A percentile compares a stretch with the other conserved stretches of the same genome.
phyloP scores from a whole-genome alignment of 1,140 invertebrate genomes.

The Monochamus saltuarius region DNA sequence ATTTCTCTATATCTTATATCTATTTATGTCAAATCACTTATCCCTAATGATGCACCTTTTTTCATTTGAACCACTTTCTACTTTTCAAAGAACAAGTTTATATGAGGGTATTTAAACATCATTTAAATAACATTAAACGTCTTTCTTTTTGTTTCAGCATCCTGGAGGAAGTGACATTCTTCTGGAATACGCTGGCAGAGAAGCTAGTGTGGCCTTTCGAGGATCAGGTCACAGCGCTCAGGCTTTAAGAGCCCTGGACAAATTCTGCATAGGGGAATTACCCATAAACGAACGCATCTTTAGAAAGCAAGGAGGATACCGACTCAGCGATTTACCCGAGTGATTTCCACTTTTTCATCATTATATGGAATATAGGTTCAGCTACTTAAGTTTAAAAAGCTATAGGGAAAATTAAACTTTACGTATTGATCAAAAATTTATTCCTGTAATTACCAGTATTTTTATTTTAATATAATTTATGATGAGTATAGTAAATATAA shows the following conservation, averaged over 20 bases:
- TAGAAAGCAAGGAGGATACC: conserved; percentile 54
- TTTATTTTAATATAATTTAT: too few relatives aligned
- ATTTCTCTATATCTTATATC: too few relatives aligned
- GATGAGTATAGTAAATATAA: too few relatives aligned
- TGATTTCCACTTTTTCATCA: conserved; percentile 10
- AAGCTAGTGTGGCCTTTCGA: conserved; percentile 81
- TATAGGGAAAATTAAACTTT: not conserved
- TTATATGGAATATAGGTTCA: too few relatives aligned
- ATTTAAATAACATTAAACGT: too few relatives aligned
- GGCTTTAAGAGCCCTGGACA: conserved; percentile 61
- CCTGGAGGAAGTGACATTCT: conserved; percentile 84
- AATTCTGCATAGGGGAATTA: conserved; percentile 72
- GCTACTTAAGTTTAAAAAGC: not conserved
- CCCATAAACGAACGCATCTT: conserved; percentile 70
- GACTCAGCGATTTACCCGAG: conserved; percentile 45
- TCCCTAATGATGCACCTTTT: too few relatives aligned
- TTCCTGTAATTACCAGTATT: too few relatives aligned
- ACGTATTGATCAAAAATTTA: too few relatives aligned
- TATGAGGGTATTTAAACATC: too few relatives aligned
- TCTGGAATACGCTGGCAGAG: conserved; percentile 81
- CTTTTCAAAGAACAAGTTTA: too few relatives aligned
- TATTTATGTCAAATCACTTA: too few relatives aligned
- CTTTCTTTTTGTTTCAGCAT: conserved; percentile 61
- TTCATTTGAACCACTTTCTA: too few relatives aligned
- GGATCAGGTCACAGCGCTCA: conserved; percentile 74